phyloP scores from a whole-genome alignment of 1,140 invertebrate genomes.

The Samia ricini region DNA sequence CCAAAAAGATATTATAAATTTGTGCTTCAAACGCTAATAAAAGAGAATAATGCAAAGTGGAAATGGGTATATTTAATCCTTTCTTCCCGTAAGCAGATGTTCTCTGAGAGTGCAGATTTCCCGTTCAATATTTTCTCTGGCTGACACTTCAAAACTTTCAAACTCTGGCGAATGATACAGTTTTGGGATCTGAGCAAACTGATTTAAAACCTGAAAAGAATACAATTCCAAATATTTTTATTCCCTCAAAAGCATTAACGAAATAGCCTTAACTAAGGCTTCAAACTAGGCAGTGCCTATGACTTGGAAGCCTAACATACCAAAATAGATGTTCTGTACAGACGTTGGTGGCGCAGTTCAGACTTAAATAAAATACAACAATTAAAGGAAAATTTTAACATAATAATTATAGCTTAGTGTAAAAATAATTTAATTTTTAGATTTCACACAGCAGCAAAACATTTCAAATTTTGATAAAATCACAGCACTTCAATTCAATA shows the following conservation, averaged over 20 bases:
- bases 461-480: too few species aligned
- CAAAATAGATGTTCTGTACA: too few species aligned
- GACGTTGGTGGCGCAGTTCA: too few species aligned
- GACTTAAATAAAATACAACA: too few species aligned
- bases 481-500: too few species aligned
- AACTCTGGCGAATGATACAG: constrained; percentile 63
- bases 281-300: too few species aligned
- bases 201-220: constrained; percentile 51
- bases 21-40: not conserved
- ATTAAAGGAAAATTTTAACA: too few species aligned
- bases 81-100: constrained; percentile 47
- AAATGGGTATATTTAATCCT: constrained; percentile 32
- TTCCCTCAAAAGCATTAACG: too few species aligned
- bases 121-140: constrained; percentile 61
- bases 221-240: not conserved
- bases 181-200: constrained; percentile 62
- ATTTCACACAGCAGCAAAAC: too few species aligned
- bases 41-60: not conserved
- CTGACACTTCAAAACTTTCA: constrained; percentile 50
- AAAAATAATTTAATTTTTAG: not conserved
- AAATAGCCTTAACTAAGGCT: too few species aligned
- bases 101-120: constrained; percentile 59
- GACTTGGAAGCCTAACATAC: too few species aligned
- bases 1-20: not conserved
- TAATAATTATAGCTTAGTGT: too few species aligned